A percentile compares a stretch with the other conserved stretches of the same genome.
phyloP scores from a whole-genome alignment of 2,888 invertebrate species.

The Orthonevra nobilis region DNA sequence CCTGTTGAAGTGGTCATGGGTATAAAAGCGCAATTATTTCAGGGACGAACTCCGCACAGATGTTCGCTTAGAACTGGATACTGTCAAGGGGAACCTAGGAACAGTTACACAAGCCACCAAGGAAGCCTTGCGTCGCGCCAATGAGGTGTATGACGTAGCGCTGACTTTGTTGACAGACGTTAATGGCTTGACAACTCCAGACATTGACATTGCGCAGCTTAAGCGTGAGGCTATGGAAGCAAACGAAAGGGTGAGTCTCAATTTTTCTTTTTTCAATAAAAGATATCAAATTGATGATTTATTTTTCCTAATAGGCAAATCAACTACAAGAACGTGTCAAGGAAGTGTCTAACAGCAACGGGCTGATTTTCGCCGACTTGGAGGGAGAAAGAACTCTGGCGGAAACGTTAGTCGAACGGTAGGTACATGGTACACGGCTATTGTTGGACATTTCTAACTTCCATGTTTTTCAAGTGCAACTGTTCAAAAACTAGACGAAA shows the following conservation, averaged over 20 bases:
- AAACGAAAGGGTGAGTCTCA: conserved; percentile 83
- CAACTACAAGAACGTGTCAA: conserved; percentile 75
- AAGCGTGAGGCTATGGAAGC: conserved; percentile 85
- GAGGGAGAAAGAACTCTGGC: conserved; percentile 85
- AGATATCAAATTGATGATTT: neutral
- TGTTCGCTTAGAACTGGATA: conserved; percentile 84
- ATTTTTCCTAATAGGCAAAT: conserved; percentile 73
- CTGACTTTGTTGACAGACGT: conserved; percentile 90
- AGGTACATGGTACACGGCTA: no score
- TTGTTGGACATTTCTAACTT: no score
- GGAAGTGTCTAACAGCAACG: conserved; percentile 77
- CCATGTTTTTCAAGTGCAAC: conserved; percentile 79
- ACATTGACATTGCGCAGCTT: conserved; percentile 86
- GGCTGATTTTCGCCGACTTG: conserved; percentile 83
- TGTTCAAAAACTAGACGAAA: conserved; percentile 88
- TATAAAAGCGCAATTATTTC: no score
- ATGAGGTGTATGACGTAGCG: conserved; percentile 90
- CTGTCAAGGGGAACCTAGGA: conserved; percentile 86
- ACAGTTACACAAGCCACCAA: conserved; percentile 86
- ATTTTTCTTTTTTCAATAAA: neutral
- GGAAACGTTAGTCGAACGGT: conserved; percentile 83
- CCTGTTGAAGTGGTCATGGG: no score
- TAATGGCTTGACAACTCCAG: conserved; percentile 88
- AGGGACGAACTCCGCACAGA: conserved; percentile 85
- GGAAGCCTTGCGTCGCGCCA: conserved; percentile 87